Conservation (phyloP, 2,113 vertebrate genomes). For the Chaetodon trifascialis region DNA sequence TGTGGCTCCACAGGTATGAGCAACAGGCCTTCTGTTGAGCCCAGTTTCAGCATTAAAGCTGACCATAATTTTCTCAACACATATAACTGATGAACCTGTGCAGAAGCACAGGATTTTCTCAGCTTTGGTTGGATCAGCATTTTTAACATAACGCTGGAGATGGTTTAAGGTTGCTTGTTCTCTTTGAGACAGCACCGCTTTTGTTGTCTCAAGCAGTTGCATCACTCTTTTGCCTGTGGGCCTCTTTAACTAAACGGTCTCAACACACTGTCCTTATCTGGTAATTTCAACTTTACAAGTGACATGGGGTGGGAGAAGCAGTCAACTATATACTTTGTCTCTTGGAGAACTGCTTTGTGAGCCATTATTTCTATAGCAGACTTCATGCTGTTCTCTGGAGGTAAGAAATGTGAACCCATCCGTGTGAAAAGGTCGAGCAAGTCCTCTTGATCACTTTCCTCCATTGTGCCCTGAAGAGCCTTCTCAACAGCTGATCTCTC, state of each 20-base stretch:
- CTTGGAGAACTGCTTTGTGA: conserved; percentile 41
- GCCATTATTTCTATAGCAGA: conserved; percentile 36
- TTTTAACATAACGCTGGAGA: too few relatives aligned
- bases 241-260: conserved; percentile 1
- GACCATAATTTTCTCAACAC: neutral
- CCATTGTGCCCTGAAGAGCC: conserved; percentile 37
- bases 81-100: too few relatives aligned
- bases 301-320: conserved; percentile 38
- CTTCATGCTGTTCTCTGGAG: conserved; percentile 19
- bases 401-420: conserved; percentile 45
- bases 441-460: conserved; percentile 55
- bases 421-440: conserved; percentile 51
- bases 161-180: too few relatives aligned
- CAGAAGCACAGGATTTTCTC: too few relatives aligned
- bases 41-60: conserved; percentile 33
- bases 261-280: conserved; percentile 5
- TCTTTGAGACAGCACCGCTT: too few relatives aligned
- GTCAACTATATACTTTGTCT: conserved; percentile 54
- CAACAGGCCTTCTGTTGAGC: conserved; percentile 19
- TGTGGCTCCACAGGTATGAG: neutral
- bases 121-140: too few relatives aligned
- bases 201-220: too few relatives aligned
- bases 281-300: neutral
- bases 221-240: conserved; percentile 30
- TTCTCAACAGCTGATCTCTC: too few relatives aligned